Percentiles rank a stretch among this genome's conserved stretches.
Conservation (phyloP, 1,140 invertebrate species). For the Aphis craccivora region DNA sequence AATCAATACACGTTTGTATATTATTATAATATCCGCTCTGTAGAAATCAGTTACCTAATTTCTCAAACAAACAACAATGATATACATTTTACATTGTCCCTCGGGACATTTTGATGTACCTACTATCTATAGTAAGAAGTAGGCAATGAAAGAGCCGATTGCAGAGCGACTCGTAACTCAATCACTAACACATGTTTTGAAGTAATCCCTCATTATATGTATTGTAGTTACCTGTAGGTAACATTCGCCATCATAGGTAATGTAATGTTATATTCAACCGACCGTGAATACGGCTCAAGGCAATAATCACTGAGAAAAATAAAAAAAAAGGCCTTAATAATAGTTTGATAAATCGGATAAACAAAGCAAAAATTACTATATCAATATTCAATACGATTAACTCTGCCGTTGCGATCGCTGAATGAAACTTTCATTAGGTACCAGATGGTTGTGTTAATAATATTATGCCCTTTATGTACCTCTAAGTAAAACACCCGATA, state of each 20-base stretch:
- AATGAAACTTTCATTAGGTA: not conserved
- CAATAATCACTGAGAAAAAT: not conserved
- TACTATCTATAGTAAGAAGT: too few species aligned
- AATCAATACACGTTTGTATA: not conserved
- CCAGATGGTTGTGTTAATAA: not conserved
- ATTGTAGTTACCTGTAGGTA: not conserved
- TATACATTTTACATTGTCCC: not conserved
- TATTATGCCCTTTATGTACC: not conserved
- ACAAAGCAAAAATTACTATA: not conserved
- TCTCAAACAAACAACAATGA: not conserved
- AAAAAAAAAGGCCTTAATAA: not conserved
- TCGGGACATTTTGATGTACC: not conserved
- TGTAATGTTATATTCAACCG: not conserved
- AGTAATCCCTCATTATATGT: not conserved
- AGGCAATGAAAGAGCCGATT: not conserved
- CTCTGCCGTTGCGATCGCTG: rapidly evolving
- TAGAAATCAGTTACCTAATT: not conserved
- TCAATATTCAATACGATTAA: not conserved
- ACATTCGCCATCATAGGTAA: not conserved
- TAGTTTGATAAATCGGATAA: not conserved
- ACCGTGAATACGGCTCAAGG: not conserved
- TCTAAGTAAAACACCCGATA: too few species aligned
- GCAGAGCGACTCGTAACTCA: not conserved
- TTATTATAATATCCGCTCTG: not conserved
- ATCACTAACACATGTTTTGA: not conserved